Evolutionary conservation across 2,113 vertebrate species (phyloP).

Genomic region (Harpagus bidentatus): DNA sequence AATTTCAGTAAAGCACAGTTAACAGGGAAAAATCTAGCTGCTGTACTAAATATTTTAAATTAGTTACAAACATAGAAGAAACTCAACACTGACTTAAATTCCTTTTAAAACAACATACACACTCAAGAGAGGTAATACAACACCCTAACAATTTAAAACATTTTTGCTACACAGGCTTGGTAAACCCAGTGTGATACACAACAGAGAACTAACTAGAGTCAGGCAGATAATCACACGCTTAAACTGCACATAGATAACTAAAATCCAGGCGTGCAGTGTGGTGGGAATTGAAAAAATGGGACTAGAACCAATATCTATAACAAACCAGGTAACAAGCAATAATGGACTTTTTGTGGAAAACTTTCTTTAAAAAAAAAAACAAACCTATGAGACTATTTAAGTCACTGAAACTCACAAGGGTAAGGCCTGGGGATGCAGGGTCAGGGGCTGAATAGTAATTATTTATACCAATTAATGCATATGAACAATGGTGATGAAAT

Average conservation of each 20-base stretch:
- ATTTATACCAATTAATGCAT: background rate
- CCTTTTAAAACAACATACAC: background rate
- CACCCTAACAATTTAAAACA: background rate
- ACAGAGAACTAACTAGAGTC: background rate
- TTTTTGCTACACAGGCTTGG: background rate
- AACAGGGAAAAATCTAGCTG: background rate
- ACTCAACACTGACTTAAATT: background rate
- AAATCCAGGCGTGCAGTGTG: background rate
- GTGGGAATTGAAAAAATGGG: background rate
- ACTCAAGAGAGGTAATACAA: background rate
- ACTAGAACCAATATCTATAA: background rate
- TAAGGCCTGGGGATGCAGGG: background rate
- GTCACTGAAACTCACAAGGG: background rate
- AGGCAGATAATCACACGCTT: background rate
- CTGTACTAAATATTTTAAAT: conserved; percentile 18
- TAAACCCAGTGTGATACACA: background rate
- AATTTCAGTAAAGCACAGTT: conserved; percentile 34
- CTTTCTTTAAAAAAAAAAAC: background rate
- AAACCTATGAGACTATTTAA: background rate
- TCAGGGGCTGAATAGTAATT: background rate
- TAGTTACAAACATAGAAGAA: conserved; percentile 9
- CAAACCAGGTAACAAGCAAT: background rate
- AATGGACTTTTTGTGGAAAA: background rate
- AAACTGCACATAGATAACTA: background rate
- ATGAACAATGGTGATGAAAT: background rate